Conservation (phyloP, 1,140 invertebrate genomes). For the Heliconius nattereri region DNA sequence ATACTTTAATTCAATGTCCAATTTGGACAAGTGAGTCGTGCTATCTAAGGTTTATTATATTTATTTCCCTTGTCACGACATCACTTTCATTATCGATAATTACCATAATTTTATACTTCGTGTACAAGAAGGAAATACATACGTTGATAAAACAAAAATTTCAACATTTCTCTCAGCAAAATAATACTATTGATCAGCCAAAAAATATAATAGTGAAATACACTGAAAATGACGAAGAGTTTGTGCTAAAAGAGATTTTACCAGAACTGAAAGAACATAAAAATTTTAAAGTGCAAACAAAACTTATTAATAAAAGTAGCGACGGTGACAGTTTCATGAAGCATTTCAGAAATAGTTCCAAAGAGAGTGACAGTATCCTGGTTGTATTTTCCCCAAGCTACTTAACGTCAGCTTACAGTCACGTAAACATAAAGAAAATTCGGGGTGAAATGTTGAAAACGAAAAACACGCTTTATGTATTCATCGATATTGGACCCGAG, state of each 20-base stretch:
- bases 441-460: conserved; percentile 69
- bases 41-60: conserved; percentile 50
- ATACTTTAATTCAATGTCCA: conserved; percentile 51
- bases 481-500: conserved; percentile 67
- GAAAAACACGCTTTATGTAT: conserved; percentile 67
- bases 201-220: conserved; percentile 56
- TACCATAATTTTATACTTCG: conserved; percentile 49
- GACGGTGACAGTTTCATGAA: conserved; percentile 44
- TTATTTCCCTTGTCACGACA: conserved; percentile 46
- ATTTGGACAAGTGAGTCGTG: conserved; percentile 56
- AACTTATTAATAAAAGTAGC: conserved; percentile 45
- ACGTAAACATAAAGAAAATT: conserved; percentile 74
- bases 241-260: conserved; percentile 63
- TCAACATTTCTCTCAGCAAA: conserved; percentile 31
- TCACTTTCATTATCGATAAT: conserved; percentile 46
- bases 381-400: conserved; percentile 72
- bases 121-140: conserved; percentile 55
- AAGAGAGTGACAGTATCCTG: conserved; percentile 50
- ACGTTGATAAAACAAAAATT: conserved; percentile 53
- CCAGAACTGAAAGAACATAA: conserved; percentile 54
- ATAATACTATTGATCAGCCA: conserved; percentile 28
- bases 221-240: conserved; percentile 65
- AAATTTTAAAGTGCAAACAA: conserved; percentile 50
- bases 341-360: conserved; percentile 43
- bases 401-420: conserved; percentile 64